Conservation (phyloP, 2,113 vertebrate species). For the Lepus americanus region DNA sequence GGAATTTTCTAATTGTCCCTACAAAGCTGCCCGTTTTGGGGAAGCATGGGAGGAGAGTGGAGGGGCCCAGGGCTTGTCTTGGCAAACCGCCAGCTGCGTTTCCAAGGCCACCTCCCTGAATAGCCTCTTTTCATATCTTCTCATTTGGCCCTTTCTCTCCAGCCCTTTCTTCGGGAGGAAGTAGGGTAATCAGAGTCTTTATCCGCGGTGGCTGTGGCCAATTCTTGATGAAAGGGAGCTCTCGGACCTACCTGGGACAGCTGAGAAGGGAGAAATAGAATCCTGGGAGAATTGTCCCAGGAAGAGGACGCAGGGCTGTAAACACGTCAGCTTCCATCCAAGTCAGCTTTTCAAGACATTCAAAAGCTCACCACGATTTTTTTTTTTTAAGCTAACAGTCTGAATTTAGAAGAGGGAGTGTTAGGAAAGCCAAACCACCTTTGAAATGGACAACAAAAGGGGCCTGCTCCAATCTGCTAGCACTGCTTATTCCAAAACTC, state of each 20-base stretch:
- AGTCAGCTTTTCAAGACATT: conserved; percentile 12
- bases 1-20: conserved; percentile 10
- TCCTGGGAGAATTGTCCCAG: neutral
- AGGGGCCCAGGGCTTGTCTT: neutral
- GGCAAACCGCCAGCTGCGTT: neutral
- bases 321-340: conserved; percentile 20
- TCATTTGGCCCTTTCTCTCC: neutral
- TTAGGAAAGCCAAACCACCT: neutral
- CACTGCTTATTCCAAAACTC: neutral
- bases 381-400: neutral
- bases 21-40: conserved; percentile 34
- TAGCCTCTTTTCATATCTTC: neutral
- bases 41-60: neutral
- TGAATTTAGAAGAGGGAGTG: neutral
- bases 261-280: neutral
- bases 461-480: neutral
- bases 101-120: conserved; percentile 54
- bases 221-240: neutral
- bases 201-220: neutral
- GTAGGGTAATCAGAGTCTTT: conserved; percentile 8
- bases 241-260: neutral
- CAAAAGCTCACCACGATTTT: neutral
- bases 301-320: neutral
- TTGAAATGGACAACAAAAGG: conserved; percentile 37
- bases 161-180: neutral